Percentiles rank a stretch among this genome's conserved stretches.
Evolutionary conservation across 1,140 invertebrate genomes (phyloP).

Genomic region (Drosophila carrolli): DNA sequence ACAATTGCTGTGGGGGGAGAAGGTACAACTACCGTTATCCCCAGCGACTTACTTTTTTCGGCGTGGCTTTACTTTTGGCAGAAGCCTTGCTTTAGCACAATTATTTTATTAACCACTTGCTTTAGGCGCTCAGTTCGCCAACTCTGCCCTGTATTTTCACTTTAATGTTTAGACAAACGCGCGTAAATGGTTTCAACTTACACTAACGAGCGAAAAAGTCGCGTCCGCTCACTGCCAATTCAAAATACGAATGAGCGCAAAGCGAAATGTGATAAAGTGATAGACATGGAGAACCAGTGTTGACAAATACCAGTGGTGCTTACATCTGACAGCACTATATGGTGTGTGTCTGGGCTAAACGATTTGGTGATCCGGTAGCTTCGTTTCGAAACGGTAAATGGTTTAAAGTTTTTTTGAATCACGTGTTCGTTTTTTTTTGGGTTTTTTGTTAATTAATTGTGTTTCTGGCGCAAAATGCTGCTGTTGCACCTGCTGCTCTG

Average conservation of each 20-base stretch:
- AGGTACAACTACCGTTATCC: constrained; percentile 22
- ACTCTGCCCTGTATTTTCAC: constrained; percentile 2
- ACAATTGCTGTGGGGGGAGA: neutral
- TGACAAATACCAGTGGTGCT: too few relatives aligned
- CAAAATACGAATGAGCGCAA: neutral
- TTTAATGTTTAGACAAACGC: neutral
- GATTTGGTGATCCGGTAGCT: constrained; percentile 1
- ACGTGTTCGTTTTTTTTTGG: constrained; percentile 11
- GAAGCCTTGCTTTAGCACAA: neutral
- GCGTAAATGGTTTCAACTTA: neutral
- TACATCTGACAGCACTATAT: too few relatives aligned
- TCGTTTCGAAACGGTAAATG: constrained; percentile 15
- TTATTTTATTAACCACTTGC: neutral
- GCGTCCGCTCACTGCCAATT: constrained; percentile 6
- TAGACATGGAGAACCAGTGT: neutral
- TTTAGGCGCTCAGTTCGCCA: neutral
- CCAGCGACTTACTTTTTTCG: constrained; percentile 13
- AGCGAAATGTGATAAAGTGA: neutral
- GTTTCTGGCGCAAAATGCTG: constrained; percentile 2
- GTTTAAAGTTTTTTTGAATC: constrained; percentile 2
- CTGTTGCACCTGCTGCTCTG: constrained; percentile 13
- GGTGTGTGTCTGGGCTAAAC: neutral
- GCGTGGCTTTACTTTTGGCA: neutral
- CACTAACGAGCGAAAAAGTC: neutral
- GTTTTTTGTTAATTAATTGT: constrained; percentile 7